Conservation (phyloP, 2,797 vertebrate species). For the Chelonia mydas region DNA sequence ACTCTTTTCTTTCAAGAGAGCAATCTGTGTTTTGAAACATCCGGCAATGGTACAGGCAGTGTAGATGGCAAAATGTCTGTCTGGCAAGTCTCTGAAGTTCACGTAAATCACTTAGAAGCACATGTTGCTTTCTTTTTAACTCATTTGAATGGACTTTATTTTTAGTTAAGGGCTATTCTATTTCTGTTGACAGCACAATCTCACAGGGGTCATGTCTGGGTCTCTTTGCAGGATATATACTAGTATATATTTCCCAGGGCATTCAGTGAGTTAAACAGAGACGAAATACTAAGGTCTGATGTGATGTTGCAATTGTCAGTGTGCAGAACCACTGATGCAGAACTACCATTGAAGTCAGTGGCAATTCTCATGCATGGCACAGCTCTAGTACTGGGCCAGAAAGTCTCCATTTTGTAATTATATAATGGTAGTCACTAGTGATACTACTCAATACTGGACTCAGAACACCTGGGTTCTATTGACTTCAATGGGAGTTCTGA, state of each 20-base stretch:
- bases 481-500: constrained; percentile 13
- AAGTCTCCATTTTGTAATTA: constrained; percentile 12
- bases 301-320: not conserved
- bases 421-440: not conserved
- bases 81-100: not conserved
- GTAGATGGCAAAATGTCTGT: not conserved
- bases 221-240: not conserved
- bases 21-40: not conserved
- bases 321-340: not conserved
- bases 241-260: fast-evolving
- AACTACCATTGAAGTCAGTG: not conserved
- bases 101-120: not conserved
- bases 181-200: not conserved
- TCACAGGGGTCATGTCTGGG: fast-evolving
- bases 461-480: not conserved
- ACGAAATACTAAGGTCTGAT: not conserved
- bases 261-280: not conserved
- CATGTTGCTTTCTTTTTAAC: not conserved
- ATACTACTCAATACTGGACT: fast-evolving
- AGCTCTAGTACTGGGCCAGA: not conserved
- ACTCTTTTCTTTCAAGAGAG: not conserved
- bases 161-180: not conserved
- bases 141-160: not conserved
- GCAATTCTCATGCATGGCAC: not conserved
- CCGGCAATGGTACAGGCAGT: not conserved